Conservation (phyloP, 2,797 vertebrate species). For the Vespertilio murinus region DNA sequence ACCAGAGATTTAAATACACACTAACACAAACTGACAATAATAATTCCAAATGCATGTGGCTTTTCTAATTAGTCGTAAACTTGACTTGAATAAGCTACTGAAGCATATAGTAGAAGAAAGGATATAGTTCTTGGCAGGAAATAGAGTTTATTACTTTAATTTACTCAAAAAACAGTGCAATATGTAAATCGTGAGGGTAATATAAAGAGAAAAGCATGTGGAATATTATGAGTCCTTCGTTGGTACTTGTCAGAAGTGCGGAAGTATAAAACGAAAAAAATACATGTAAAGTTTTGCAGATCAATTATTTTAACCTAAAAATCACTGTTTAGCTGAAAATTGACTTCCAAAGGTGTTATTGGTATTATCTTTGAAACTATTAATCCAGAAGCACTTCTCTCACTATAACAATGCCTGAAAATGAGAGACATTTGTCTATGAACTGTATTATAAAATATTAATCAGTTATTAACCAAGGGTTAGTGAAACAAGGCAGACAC, state of each 20-base stretch:
- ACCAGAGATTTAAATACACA: constrained; percentile 48
- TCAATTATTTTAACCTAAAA: constrained; percentile 20
- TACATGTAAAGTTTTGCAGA: not conserved
- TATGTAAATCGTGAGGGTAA: constrained; percentile 23
- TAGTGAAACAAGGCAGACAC: not conserved
- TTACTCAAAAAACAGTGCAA: constrained; percentile 5
- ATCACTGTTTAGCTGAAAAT: not conserved
- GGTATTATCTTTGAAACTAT: not conserved
- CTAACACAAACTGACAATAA: constrained; percentile 42
- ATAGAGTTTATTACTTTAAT: constrained; percentile 53
- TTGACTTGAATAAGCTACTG: constrained; percentile 2
- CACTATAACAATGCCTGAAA: not conserved
- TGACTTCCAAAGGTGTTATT: not conserved
- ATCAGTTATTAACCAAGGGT: not conserved
- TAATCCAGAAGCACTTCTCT: not conserved
- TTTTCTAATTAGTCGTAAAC: constrained; percentile 57
- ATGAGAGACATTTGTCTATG: not conserved
- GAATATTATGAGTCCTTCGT: not conserved
- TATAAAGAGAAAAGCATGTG: not conserved
- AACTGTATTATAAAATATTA: not conserved
- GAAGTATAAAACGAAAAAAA: not conserved
- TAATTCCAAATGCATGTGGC: constrained; percentile 45
- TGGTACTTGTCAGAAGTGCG: not conserved
- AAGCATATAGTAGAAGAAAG: constrained; percentile 29
- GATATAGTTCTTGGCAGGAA: constrained; percentile 23